Conservation (phyloP, 2,888 invertebrate species). For the Sylvicola fuscatus region DNA sequence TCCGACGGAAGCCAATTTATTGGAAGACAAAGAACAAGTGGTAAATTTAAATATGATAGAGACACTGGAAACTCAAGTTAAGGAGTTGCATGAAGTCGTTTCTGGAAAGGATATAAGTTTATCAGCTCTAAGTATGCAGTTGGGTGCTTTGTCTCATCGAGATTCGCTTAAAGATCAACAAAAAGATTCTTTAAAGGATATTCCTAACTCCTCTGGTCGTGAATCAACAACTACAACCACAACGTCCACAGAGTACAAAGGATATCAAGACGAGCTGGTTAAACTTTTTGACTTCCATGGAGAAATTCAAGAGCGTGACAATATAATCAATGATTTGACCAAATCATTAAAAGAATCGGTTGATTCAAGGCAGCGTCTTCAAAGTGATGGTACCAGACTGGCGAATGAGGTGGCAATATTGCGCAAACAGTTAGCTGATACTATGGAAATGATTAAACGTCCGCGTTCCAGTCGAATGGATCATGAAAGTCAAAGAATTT, state of each 20-base stretch:
- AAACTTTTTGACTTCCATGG: slow-evolving; percentile 51
- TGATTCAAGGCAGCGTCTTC: slow-evolving; percentile 36
- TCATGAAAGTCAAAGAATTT: slow-evolving; percentile 21
- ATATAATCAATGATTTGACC: slow-evolving; percentile 48
- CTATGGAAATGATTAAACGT: slow-evolving; percentile 22
- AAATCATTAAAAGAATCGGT: slow-evolving; percentile 47
- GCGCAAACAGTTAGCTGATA: slow-evolving; percentile 26
- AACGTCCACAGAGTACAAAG: slow-evolving; percentile 45
- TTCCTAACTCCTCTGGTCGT: slow-evolving; percentile 14
- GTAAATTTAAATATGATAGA: slow-evolving; percentile 18
- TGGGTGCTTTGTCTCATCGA: slow-evolving; percentile 14
- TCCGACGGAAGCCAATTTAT: too few relatives aligned
- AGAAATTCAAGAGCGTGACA: slow-evolving; percentile 45
- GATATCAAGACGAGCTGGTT: slow-evolving; percentile 46
- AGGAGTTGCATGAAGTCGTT: slow-evolving; percentile 16
- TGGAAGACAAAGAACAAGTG: slow-evolving; percentile 4
- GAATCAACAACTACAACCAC: slow-evolving; percentile 22
- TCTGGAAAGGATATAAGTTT: slow-evolving; percentile 20
- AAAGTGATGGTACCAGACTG: slow-evolving; percentile 37
- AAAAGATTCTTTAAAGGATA: too few relatives aligned
- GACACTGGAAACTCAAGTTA: slow-evolving; percentile 19
- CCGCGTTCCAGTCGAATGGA: slow-evolving; percentile 12
- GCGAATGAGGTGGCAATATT: slow-evolving; percentile 34
- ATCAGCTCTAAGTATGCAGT: slow-evolving; percentile 17
- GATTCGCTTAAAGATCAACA: slow-evolving; percentile 12